Evolutionary conservation across 2,888 invertebrate genomes (phyloP).

Genomic region (Himalopsyche tibetana): DNA sequence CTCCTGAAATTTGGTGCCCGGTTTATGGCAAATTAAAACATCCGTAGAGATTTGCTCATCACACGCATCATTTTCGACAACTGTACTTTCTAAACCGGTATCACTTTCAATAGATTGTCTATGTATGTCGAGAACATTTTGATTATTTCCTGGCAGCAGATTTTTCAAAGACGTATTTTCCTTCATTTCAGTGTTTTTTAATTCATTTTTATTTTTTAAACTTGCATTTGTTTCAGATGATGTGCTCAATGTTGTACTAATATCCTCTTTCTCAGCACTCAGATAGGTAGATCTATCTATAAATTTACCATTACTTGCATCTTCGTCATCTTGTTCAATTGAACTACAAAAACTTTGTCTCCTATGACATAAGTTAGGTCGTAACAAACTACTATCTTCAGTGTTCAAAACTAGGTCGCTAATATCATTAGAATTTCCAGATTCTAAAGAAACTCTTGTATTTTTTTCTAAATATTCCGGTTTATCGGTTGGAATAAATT

Average conservation of each 20-base stretch:
- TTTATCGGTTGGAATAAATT: neutral
- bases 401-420: no score
- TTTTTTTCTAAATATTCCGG: neutral
- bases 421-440: conserved; percentile 5
- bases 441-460: neutral
- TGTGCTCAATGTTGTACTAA: neutral
- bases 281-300: neutral
- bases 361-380: no score
- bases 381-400: no score
- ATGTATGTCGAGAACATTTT: neutral
- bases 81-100: neutral
- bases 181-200: neutral
- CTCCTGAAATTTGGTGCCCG: neutral
- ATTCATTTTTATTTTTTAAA: neutral
- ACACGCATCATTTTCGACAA: neutral
- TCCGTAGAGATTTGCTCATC: neutral
- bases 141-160: neutral
- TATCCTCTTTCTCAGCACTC: neutral
- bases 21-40: neutral
- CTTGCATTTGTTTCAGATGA: neutral
- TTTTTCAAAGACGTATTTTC: neutral
- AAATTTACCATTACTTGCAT: no score
- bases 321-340: no score
- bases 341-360: no score
- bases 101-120: neutral